Evolutionary conservation across 1,140 invertebrate species (phyloP).

Genomic region (Ceratoteleas bidentatus): DNA sequence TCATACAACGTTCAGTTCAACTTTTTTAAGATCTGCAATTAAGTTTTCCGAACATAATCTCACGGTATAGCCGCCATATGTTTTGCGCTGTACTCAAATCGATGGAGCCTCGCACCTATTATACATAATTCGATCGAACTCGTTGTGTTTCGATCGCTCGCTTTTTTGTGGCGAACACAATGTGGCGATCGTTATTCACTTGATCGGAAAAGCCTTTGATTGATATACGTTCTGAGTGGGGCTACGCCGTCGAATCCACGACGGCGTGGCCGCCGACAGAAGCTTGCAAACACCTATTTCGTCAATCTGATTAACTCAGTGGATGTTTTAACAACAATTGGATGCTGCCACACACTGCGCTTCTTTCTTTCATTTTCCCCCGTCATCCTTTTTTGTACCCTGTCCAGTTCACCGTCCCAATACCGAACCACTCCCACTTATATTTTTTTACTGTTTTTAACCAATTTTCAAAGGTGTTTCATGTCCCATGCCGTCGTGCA

Average conservation of each 20-base stretch:
- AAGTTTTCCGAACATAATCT: conserved; percentile 47
- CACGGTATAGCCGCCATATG: conserved; percentile 62
- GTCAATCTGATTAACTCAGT: conserved; percentile 31
- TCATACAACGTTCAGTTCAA: conserved; percentile 23
- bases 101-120: conserved; percentile 61
- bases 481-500: not conserved
- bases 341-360: conserved; percentile 56
- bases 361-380: conserved; percentile 32
- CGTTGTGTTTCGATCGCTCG: conserved; percentile 51
- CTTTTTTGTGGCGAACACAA: conserved; percentile 57
- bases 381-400: conserved; percentile 3
- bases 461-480: too few relatives aligned
- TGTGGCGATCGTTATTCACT: conserved; percentile 55
- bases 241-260: conserved; percentile 32
- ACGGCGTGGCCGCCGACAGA: conserved; percentile 27
- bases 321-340: conserved; percentile 46
- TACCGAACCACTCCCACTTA: not conserved
- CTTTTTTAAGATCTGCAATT: conserved; percentile 42
- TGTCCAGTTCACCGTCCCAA: conserved; percentile 1
- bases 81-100: conserved; percentile 65
- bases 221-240: conserved; percentile 18
- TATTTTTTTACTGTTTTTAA: too few relatives aligned
- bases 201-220: conserved; percentile 33
- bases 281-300: conserved; percentile 42
- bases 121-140: conserved; percentile 39